phyloP scores from a whole-genome alignment of 2,113 vertebrate genomes.

The Damaliscus lunatus region DNA sequence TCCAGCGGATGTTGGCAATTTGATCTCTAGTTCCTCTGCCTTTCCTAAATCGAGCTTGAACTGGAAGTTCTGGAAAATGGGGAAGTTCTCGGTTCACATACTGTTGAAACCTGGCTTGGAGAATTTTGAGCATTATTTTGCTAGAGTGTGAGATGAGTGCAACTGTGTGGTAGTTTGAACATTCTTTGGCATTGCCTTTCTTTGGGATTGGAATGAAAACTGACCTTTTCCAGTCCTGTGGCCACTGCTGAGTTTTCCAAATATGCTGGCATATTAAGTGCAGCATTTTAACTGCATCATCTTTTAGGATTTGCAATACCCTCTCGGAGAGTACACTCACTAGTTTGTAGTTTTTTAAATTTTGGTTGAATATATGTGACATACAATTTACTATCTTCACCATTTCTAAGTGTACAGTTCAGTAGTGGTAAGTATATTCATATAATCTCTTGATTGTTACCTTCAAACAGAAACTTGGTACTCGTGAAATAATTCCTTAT shows the following conservation, averaged over 20 bases:
- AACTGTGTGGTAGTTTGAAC: not conserved
- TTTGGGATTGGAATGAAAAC: not conserved
- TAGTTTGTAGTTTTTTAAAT: not conserved
- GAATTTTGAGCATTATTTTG: not conserved
- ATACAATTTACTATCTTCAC: not conserved
- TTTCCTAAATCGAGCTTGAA: not conserved
- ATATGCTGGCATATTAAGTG: not conserved
- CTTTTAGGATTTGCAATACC: not conserved
- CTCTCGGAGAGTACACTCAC: not conserved
- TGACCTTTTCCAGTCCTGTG: not conserved
- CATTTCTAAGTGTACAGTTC: not conserved
- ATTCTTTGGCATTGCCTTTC: not conserved
- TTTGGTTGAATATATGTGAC: not conserved
- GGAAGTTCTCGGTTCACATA: not conserved
- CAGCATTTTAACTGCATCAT: not conserved
- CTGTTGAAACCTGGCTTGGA: not conserved
- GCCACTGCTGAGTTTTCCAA: not conserved
- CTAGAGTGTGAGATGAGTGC: not conserved
- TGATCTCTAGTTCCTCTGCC: not conserved
- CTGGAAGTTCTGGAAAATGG: not conserved
- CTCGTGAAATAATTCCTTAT: not conserved
- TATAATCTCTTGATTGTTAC: not conserved
- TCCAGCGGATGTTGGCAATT: not conserved
- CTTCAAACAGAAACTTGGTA: not conserved
- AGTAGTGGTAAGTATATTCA: not conserved